Conservation (phyloP, 2,797 vertebrate species). For the Platyrinchus mystaceus region DNA sequence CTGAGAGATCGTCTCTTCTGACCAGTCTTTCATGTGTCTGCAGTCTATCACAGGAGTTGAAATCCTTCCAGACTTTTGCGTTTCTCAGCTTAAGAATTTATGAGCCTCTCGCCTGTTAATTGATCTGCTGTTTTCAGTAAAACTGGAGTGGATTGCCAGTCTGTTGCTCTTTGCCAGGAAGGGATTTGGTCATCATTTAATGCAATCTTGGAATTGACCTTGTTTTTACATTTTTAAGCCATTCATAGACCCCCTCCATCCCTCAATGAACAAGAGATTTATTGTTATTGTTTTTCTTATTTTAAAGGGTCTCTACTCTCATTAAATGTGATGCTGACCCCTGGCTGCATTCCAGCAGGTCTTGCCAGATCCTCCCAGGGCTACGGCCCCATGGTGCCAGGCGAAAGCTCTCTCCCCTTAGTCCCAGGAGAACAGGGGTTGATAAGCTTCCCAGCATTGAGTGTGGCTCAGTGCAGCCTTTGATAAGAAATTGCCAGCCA, state of each 20-base stretch:
- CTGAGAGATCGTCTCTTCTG: rapidly evolving
- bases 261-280: not conserved
- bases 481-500: not conserved
- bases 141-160: not conserved
- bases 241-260: not conserved
- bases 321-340: not conserved
- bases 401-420: not conserved
- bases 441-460: not conserved
- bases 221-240: not conserved
- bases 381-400: rapidly evolving
- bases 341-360: not conserved
- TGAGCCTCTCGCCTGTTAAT: not conserved
- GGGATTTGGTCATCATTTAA: slow-evolving; percentile 12
- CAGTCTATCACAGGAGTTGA: not conserved
- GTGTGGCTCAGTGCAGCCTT: not conserved
- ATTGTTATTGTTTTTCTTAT: not conserved
- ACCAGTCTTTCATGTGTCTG: not conserved
- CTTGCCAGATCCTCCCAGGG: not conserved
- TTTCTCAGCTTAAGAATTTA: slow-evolving; percentile 8
- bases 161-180: not conserved
- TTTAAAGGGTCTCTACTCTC: not conserved
- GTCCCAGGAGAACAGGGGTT: not conserved
- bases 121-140: not conserved
- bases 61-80: not conserved
- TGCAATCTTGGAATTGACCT: not conserved